These are phyloP conservation scores for Calameuta filiformis DNA, from an alignment of 2,888 invertebrate species.

Conservation along the genomic window DNA sequence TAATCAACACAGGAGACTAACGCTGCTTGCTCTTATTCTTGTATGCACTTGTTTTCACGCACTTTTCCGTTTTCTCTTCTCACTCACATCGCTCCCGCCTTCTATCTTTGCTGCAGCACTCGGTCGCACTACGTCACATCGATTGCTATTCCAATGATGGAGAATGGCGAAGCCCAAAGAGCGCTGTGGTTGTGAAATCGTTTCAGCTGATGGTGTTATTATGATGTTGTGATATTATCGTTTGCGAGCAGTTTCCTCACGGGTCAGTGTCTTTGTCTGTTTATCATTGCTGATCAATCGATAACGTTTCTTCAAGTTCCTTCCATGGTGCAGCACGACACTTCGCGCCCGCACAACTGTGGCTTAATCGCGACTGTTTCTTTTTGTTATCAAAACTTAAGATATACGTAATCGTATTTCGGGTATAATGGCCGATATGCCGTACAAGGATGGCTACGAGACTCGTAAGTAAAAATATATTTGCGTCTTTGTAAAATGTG, in stretches of 20 bases:
- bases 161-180: no score
- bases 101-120: constrained; percentile 1
- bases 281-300: not conserved
- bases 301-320: not conserved
- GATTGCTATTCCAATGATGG: constrained; percentile 16
- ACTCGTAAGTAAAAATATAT: constrained; percentile 43
- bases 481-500: not conserved
- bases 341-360: not conserved
- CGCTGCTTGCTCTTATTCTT: no score
- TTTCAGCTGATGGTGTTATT: no score
- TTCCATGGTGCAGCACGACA: no score
- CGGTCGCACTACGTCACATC: constrained; percentile 24
- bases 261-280: not conserved
- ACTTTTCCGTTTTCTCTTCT: no score
- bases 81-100: constrained; percentile 6
- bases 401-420: constrained; percentile 7
- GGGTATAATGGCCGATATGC: constrained; percentile 49
- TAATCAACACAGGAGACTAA: no score
- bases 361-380: not conserved
- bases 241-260: no score
- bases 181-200: no score
- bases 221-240: no score
- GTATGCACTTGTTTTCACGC: no score
- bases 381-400: not conserved
- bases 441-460: constrained; percentile 53